These are phyloP conservation scores for Bellardia bayeri DNA, from an alignment of 2,888 invertebrate genomes.

Conservation along the genomic window DNA sequence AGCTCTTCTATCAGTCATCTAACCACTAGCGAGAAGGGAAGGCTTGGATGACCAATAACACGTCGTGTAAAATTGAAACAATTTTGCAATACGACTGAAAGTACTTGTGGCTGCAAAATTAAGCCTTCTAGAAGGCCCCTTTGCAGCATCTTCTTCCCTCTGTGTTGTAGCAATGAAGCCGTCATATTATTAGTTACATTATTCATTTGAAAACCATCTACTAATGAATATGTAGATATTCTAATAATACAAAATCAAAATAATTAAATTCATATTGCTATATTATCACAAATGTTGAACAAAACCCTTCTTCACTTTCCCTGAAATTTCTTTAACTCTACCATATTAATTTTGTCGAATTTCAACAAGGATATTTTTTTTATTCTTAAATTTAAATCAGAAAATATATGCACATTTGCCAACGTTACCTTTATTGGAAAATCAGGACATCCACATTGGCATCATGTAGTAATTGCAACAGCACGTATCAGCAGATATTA, in stretches of 20 bases:
- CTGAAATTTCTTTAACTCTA: background rate
- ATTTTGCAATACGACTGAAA: too few relatives aligned
- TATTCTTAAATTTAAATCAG: conserved; percentile 36
- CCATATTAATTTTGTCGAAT: background rate
- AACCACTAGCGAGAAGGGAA: too few relatives aligned
- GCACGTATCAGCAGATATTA: conserved; percentile 71
- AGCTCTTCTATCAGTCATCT: too few relatives aligned
- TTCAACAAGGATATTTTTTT: conserved; percentile 6
- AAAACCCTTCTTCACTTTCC: background rate
- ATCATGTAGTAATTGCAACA: conserved; percentile 62
- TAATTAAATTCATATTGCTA: background rate
- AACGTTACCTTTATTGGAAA: conserved; percentile 51
- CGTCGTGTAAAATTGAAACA: too few relatives aligned
- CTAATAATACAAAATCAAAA: background rate
- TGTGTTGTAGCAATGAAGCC: background rate
- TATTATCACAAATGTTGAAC: background rate
- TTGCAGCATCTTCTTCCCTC: too few relatives aligned
- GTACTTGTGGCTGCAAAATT: too few relatives aligned
- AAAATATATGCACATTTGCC: conserved; percentile 40
- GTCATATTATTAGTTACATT: background rate
- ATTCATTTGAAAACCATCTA: background rate
- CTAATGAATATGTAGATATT: background rate
- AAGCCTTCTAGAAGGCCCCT: too few relatives aligned
- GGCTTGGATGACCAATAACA: too few relatives aligned
- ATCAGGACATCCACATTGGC: conserved; percentile 23